phyloP scores from a whole-genome alignment of 1,140 invertebrate species.

The Rhysida immarginata region DNA sequence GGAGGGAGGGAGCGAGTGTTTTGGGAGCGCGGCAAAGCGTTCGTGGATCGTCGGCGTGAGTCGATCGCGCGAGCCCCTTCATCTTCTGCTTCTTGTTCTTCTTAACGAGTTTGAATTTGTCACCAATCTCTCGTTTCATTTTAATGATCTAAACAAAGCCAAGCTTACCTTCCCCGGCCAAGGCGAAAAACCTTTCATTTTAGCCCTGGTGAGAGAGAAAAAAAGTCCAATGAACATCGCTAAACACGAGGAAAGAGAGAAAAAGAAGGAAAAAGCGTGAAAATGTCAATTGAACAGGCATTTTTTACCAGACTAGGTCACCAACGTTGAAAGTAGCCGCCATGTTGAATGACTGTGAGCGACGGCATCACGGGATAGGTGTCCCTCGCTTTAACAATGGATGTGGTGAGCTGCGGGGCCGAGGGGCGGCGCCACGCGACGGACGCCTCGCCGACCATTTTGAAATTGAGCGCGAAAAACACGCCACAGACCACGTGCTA shows the following conservation, averaged over 20 bases:
- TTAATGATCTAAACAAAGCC: conserved; percentile 7
- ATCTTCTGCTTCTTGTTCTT: too few relatives aligned
- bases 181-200: conserved; percentile 86
- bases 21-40: too few relatives aligned
- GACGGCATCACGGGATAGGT: not conserved
- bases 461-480: not conserved
- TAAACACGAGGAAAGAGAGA: conserved; percentile 11
- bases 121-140: too few relatives aligned
- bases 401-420: not conserved
- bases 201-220: conserved; percentile 60
- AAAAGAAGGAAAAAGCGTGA: conserved; percentile 12
- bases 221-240: conserved; percentile 13
- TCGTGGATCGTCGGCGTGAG: too few relatives aligned
- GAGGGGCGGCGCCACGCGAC: not conserved
- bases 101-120: too few relatives aligned
- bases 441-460: not conserved
- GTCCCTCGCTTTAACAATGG: not conserved
- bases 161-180: conserved; percentile 81
- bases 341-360: conserved; percentile 28
- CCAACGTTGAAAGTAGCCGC: conserved; percentile 47
- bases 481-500: too few relatives aligned
- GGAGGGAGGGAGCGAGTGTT: too few relatives aligned
- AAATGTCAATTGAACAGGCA: conserved; percentile 1
- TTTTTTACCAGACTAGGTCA: conserved; percentile 56
- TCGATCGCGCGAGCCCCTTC: too few relatives aligned